Evolutionary conservation across 2,888 invertebrate species (phyloP).

Genomic region (Oxycera nigricornis): DNA sequence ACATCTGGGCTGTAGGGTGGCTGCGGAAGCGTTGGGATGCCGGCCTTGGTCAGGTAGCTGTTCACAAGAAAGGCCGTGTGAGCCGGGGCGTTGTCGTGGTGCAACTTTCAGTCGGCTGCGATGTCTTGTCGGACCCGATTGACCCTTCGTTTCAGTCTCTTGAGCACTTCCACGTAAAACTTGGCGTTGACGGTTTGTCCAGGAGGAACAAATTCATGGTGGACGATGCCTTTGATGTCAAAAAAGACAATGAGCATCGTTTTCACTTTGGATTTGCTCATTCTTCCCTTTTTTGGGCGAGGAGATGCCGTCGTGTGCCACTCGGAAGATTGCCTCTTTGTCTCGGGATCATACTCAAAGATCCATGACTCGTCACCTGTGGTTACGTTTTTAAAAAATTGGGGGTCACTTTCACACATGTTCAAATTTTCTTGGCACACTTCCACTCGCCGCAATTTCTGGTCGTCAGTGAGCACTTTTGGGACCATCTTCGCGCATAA

Average conservation of each 20-base stretch:
- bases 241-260: constrained; percentile 12
- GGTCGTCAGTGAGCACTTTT: constrained; percentile 17
- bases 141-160: constrained; percentile 3
- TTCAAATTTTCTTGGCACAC: constrained; percentile 22
- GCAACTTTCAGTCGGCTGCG: constrained; percentile 6
- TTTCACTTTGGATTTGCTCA: constrained; percentile 9
- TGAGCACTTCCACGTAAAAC: constrained; percentile 15
- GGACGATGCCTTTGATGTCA: constrained; percentile 18
- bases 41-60: constrained; percentile 10
- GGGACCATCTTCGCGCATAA: constrained; percentile 20
- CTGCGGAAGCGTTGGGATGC: constrained; percentile 15
- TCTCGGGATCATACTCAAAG: constrained; percentile 18
- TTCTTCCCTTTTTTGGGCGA: constrained; percentile 3
- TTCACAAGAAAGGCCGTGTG: constrained; percentile 1
- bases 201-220: constrained; percentile 12
- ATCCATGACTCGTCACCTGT: not conserved
- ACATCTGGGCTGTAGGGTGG: not conserved
- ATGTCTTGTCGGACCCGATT: constrained; percentile 12
- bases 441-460: constrained; percentile 17
- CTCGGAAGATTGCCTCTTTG: constrained; percentile 15
- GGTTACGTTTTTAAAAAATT: constrained; percentile 4
- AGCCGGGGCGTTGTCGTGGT: not conserved
- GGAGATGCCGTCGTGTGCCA: constrained; percentile 6
- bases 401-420: constrained; percentile 1
- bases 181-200: not conserved